phyloP scores from a whole-genome alignment of 2,113 vertebrate species.

The Mustelus asterias region DNA sequence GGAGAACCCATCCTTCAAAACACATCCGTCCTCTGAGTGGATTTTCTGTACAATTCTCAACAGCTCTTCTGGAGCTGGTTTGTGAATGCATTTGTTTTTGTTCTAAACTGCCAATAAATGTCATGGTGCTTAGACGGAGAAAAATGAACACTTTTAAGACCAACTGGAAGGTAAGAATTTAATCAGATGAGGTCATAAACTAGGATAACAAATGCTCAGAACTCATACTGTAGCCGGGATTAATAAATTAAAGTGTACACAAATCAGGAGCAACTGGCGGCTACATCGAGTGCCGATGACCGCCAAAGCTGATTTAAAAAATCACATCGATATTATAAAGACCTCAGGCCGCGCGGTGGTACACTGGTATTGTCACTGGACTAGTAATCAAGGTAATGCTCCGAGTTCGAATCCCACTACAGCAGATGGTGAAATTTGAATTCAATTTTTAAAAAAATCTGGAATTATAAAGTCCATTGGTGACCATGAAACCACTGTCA shows the following conservation, averaged over 20 bases:
- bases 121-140: not conserved
- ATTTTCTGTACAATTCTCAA: not conserved
- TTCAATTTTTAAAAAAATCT: too few species aligned
- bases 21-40: not conserved
- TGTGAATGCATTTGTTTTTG: not conserved
- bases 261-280: not conserved
- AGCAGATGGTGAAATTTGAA: too few species aligned
- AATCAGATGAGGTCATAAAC: not conserved
- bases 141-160: not conserved
- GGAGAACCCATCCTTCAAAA: not conserved
- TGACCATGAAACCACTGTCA: too few species aligned
- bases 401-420: too few species aligned
- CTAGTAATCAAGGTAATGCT: too few species aligned
- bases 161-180: not conserved
- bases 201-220: not conserved
- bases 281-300: not conserved
- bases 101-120: constrained; percentile 15
- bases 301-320: not conserved
- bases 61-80: not conserved
- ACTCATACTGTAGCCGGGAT: not conserved
- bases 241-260: not conserved
- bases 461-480: too few species aligned
- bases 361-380: too few species aligned
- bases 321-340: not conserved
- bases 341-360: not conserved